Evolutionary conservation across 2,888 invertebrate species (phyloP).

Genomic region (Tachina lurida): DNA sequence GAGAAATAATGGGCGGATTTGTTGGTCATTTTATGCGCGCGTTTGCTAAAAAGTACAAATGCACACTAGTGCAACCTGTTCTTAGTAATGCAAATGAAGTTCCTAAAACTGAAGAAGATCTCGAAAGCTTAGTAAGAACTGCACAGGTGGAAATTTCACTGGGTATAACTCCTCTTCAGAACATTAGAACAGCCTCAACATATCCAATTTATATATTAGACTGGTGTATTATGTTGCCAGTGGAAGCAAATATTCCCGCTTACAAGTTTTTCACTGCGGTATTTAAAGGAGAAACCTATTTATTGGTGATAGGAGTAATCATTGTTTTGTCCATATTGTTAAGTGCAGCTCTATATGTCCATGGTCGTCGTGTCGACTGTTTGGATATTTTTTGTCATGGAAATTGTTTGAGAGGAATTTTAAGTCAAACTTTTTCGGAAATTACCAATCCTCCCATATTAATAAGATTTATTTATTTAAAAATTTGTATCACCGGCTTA

Average conservation of each 20-base stretch:
- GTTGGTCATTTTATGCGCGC: conserved; percentile 75
- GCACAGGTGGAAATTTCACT: conserved; percentile 76
- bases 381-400: conserved; percentile 77
- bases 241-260: conserved; percentile 77
- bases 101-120: conserved; percentile 69
- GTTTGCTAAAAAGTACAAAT: conserved; percentile 77
- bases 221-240: conserved; percentile 78
- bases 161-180: conserved; percentile 71
- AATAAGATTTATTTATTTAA: conserved; percentile 76
- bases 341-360: conserved; percentile 71
- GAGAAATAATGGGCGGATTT: conserved; percentile 74
- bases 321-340: conserved; percentile 75
- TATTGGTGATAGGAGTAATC: conserved; percentile 73
- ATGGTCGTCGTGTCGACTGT: conserved; percentile 73
- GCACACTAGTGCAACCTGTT: conserved; percentile 72
- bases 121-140: conserved; percentile 75
- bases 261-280: conserved; percentile 76
- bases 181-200: conserved; percentile 56
- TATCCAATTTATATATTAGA: conserved; percentile 77
- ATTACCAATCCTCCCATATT: conserved; percentile 73
- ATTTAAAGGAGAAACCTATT: conserved; percentile 75
- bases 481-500: conserved; percentile 78
- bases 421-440: conserved; percentile 78
- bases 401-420: conserved; percentile 77
- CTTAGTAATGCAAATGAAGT: conserved; percentile 22